Conservation (phyloP, 64 coral and sea anemone genomes). For the Stichodactyla mertensii region DNA sequence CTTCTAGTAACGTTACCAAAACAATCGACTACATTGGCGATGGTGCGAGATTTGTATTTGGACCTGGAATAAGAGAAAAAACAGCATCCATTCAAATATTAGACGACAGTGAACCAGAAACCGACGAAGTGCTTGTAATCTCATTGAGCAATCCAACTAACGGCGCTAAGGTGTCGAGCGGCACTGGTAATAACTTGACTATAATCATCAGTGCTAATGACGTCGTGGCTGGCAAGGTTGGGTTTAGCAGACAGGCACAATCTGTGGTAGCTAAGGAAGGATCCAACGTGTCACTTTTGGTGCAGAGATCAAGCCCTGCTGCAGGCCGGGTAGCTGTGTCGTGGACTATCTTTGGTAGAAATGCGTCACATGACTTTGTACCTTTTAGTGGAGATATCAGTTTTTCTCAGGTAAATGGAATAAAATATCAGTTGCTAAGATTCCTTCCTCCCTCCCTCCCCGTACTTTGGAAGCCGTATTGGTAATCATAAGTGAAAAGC, state of each 20-base stretch:
- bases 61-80: slow-evolving; percentile 35
- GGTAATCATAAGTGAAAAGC: too few species aligned
- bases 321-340: slow-evolving; percentile 64
- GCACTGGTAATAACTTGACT: slow-evolving; percentile 79
- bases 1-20: slow-evolving; percentile 30
- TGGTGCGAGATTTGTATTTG: slow-evolving; percentile 43
- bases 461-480: too few species aligned
- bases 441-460: too few species aligned
- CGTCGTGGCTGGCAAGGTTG: slow-evolving; percentile 78
- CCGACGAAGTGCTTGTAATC: slow-evolving; percentile 72
- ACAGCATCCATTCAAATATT: slow-evolving; percentile 50
- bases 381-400: slow-evolving; percentile 40
- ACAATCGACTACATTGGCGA: slow-evolving; percentile 62
- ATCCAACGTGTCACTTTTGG: slow-evolving; percentile 39
- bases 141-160: slow-evolving; percentile 71
- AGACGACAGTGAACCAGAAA: slow-evolving; percentile 65
- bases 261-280: slow-evolving; percentile 81
- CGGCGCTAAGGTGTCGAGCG: slow-evolving; percentile 56
- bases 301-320: slow-evolving; percentile 61
- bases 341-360: slow-evolving; percentile 56
- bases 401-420: slow-evolving; percentile 57
- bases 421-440: neutral
- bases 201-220: slow-evolving; percentile 89
- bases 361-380: slow-evolving; percentile 75
- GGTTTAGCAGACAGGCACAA: slow-evolving; percentile 55